Evolutionary conservation across 2,113 vertebrate genomes (phyloP), one percentile per base, ranked within the genome.

Genomic region (Carassius carassius): DNA sequence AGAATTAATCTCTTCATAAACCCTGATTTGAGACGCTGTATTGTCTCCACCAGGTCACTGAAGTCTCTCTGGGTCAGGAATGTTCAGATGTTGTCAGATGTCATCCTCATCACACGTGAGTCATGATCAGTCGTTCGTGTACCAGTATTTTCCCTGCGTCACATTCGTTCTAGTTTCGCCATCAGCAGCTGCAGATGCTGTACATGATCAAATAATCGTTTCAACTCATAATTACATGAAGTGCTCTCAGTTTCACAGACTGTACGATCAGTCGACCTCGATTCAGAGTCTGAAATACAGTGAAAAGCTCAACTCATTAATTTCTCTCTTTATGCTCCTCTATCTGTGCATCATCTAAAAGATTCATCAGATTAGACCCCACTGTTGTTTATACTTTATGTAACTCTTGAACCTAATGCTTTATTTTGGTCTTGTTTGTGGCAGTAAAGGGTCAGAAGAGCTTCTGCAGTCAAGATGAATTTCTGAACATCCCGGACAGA

Each of bases 401-500:
- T n/a, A 60, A 60, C 56, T 60, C 56, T 60, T 60, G 21, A 60
- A 60, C 56, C 10, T n/a, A 60, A n/a, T n/a, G 56, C 4, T 70
- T 41, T 70, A 41, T 41, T 70, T 21, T 3, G 41, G 69, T 0
- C 4, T 3, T 10, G 35, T 49, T 74, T 12, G 11, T 49, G 72
- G 13, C 72, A 74, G 72, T 25, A 49, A 74, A 49, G 7, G 29
- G 60, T 63, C 65, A 37, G 65, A 35, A n/a, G 60, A 63, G 60
- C n/a, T 25, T 63, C 60, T 10, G 29, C 69, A 76, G 73, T 76
- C 47, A 29, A 76, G 23, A 54, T 76, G 73, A 19, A 32, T 29
- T 25, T 35, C 3, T 4, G 72, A 74, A 14, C 37, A 4, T 73
- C 37, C 19, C 19, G 19, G 37, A 49, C 4, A 74, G 72, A 49